Percentiles rank a stretch among this genome's conserved stretches.
These are phyloP conservation scores for Halcyon chelicuti DNA, from an alignment of 2,797 vertebrate species.

Conservation along the genomic window DNA sequence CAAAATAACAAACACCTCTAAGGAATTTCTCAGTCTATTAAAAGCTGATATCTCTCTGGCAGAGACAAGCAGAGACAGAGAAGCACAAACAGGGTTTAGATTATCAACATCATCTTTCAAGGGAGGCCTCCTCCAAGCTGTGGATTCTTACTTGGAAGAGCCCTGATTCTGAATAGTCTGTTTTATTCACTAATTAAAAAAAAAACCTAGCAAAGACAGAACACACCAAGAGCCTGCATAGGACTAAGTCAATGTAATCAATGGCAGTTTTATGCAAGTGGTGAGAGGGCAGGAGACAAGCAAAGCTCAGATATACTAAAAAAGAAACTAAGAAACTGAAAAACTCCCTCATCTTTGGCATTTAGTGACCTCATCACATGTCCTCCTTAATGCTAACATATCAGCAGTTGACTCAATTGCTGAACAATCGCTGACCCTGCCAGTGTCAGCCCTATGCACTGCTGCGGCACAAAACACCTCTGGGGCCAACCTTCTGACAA, in stretches of 20 bases:
- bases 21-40: background rate
- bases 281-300: background rate
- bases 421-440: background rate
- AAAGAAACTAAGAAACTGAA: background rate
- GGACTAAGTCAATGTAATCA: background rate
- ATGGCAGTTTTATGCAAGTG: background rate
- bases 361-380: background rate
- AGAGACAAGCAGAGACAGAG: background rate
- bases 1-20: conserved; percentile 52
- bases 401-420: background rate
- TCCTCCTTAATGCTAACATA: background rate
- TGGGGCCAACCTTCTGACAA: background rate
- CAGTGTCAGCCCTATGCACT: background rate
- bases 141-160: background rate
- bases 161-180: background rate
- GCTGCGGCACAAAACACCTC: background rate
- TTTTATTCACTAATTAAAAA: background rate
- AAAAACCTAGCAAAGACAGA: background rate
- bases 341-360: background rate
- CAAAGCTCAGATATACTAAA: background rate
- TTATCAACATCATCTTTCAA: conserved; percentile 7
- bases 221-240: background rate
- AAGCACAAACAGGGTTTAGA: background rate
- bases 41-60: background rate
- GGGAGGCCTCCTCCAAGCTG: background rate